Evolutionary conservation across 2,888 invertebrate species (phyloP), one percentile per base, ranked within the genome.

Genomic region (Aricia artaxerxes): DNA sequence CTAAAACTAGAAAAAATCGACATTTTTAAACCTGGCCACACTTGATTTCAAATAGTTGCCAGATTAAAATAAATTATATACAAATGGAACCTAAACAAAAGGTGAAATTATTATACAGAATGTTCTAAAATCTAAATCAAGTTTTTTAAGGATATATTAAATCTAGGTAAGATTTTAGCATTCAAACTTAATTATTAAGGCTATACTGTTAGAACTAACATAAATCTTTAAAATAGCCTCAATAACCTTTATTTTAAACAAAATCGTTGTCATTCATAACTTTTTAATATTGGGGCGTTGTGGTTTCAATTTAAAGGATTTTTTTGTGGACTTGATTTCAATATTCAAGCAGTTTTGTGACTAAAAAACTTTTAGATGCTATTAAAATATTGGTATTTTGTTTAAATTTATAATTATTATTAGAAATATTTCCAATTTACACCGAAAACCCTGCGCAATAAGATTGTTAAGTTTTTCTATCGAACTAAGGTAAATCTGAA

Each of bases 221-320:
- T 40, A 76, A 7, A 31, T 31, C 76, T 53, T 24, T 75, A 11
- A 31, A 76, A 53, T 76, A 76, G 49, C 40, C 44, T 35, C 35
- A 53, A 77, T 38, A 57, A 57, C 4, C n/a, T 76, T 57, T 31
- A 77, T 53, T 76, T 31, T 60, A 35, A 69, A 38, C 35, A 38
- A 13, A 69, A 69, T 69, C 69, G 69, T 69, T 69, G 69, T 69
- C 35, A 35, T 13, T 69, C 69, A 69, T 35, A 69, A 69, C 69
- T 35, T 69, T 35, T 35, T 38, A 69, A 69, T 4, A 69, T 69
- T 69, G 69, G 69, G 35, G 69, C 69, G 38, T 69, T 38, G 35
- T 35, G 38, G 69, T 35, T 69, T 5, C 35, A 16, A 13, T 57
- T 57, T 57, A 16, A 57, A 13, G 53, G 1, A 69, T 31, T 0